Conservation (phyloP, 2,797 vertebrate species). For the Steatocranus sp. region DNA sequence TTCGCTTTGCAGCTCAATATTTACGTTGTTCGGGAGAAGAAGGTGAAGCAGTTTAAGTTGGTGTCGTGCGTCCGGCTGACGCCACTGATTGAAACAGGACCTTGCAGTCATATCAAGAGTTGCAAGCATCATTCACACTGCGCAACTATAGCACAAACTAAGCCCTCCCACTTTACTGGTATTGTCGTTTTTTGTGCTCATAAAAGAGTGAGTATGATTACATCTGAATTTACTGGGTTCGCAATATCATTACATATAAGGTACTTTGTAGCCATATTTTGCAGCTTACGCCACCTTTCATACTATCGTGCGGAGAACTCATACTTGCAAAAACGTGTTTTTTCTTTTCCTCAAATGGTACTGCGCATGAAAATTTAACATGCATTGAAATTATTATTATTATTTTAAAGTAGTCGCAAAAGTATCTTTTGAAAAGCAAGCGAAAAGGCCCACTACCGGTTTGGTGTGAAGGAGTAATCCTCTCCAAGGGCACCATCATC, state of each 20-base stretch:
- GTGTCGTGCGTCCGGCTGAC: conserved; percentile 72
- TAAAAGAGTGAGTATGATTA: not conserved
- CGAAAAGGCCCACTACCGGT: conserved; percentile 1
- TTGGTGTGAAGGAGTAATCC: not conserved
- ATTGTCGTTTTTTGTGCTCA: not conserved
- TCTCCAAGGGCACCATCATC: conserved; percentile 51
- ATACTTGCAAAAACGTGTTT: too few species aligned
- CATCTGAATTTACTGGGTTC: not conserved
- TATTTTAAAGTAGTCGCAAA: not conserved
- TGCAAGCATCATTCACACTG: conserved; percentile 58
- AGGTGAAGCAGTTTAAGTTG: conserved; percentile 53
- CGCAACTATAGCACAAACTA: conserved; percentile 31
- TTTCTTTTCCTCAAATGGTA: not conserved
- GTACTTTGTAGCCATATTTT: not conserved
- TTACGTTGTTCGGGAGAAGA: conserved; percentile 42
- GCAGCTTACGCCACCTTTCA: not conserved
- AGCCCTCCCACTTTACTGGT: conserved; percentile 53
- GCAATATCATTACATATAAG: not conserved
- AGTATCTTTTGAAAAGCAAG: conserved; percentile 15
- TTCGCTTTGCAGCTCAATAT: conserved; percentile 31
- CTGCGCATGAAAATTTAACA: not conserved
- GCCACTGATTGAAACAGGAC: conserved; percentile 82
- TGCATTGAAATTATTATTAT: not conserved
- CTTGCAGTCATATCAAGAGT: conserved; percentile 68
- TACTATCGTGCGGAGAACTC: not conserved